Base-by-base conservation (phyloP, 2,113 vertebrate species). In the Anas platyrhynchos region DNA sequence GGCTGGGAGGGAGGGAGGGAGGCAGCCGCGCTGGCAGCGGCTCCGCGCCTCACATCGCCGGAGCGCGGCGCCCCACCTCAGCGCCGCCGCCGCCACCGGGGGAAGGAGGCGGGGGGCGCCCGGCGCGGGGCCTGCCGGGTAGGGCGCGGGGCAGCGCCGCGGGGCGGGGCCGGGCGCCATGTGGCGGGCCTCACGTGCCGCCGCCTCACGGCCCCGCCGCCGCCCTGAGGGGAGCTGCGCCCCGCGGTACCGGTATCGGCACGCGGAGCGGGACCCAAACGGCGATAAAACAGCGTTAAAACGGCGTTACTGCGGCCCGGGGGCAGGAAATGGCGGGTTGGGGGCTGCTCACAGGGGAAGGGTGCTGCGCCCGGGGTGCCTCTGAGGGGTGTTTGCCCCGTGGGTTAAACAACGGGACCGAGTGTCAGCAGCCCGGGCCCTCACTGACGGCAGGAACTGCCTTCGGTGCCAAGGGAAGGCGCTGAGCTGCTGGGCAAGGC, bases 11-110 rank as follows among this genome's bases (percentile, higher is more conserved):
- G 76, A 69, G 76, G 89, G 78, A 50, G 79, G 90, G 92, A 67
- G 16, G 18, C 69, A 26, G 75, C 63, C 16, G 83, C 59, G 61
- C 43, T 31, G n/a, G 5, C 74, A 50, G 78, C 84, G n/a, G 6
- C 73, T 20, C 86, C 20, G 46, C 46, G 21, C 46, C 86, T 94
- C 89, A 93, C 94, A 91, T 89, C 73, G 26, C 94, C 94, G 76
- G 14, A 41, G 44, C 86, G 82, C 77, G 86, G 82, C 86, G 86
- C 94, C 87, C 76, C 72, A 93, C 88, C 94, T 89, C 94, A 65
- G 82, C 73, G 46, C 46, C 46, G 46, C 43, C 43, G 43, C 46
- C 43, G 38, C 78, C 74, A 62, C 73, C 61, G 66, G 77, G 59
- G 72, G 46, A 71, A 55, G 34, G 31, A 25, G 38, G 65, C 41